Percentiles rank a stretch among this genome's conserved stretches.
phyloP scores from a whole-genome alignment of 2,113 vertebrate genomes.

The Hyperoodon ampullatus region DNA sequence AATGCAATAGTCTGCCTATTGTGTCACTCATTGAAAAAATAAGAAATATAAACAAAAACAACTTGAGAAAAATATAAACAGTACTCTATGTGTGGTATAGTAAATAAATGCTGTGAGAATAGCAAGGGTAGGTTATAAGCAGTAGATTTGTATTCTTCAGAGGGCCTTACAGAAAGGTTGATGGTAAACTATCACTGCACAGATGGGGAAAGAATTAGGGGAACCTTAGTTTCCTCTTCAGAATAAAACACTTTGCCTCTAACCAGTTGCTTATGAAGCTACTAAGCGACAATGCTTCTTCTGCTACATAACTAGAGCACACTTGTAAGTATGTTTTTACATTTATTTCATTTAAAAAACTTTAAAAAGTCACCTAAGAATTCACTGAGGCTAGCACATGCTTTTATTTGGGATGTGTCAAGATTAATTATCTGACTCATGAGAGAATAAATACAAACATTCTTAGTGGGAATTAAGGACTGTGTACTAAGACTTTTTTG shows the following conservation, averaged over 20 bases:
- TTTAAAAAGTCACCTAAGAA: neutral
- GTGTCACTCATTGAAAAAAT: neutral
- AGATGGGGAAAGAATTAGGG: neutral
- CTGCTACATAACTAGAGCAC: neutral
- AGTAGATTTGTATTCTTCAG: neutral
- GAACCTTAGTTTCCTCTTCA: neutral
- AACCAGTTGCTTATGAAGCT: neutral
- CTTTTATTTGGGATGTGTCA: slow-evolving; percentile 26
- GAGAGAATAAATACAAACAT: slow-evolving; percentile 4
- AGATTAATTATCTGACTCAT: neutral
- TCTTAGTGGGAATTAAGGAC: neutral
- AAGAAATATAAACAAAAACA: neutral
- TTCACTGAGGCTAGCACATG: neutral
- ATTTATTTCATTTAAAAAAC: slow-evolving; percentile 4
- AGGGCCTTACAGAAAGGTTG: neutral
- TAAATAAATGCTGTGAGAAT: neutral
- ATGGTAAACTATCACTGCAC: neutral
- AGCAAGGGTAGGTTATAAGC: neutral
- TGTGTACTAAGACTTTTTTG: neutral
- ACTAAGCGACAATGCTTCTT: neutral
- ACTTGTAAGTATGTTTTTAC: slow-evolving; percentile 31
- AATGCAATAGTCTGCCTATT: neutral
- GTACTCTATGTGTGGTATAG: neutral
- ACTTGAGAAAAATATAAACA: neutral
- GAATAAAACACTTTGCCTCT: neutral